A percentile compares a stretch with the other conserved stretches of the same genome.
Conservation (phyloP, 2,888 invertebrate species). For the Pasiphila rectangulata region DNA sequence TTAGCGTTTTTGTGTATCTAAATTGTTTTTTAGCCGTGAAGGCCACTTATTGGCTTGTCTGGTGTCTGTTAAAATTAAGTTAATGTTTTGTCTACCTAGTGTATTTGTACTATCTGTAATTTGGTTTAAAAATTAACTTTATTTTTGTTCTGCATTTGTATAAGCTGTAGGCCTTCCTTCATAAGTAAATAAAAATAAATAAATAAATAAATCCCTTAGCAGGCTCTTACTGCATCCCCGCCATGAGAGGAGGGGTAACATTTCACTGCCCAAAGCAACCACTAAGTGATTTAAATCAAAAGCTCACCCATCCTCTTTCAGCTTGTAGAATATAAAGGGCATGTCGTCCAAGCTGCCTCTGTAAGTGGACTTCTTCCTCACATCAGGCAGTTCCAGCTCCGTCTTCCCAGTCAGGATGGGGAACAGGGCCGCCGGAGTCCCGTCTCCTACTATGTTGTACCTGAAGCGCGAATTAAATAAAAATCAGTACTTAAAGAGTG, state of each 20-base stretch:
- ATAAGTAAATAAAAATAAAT: too few relatives aligned
- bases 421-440: conserved; percentile 92
- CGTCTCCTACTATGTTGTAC: conserved; percentile 92
- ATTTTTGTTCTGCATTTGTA: too few relatives aligned
- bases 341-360: conserved; percentile 86
- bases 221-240: too few relatives aligned
- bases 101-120: too few relatives aligned
- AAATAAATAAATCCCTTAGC: conserved; percentile 1
- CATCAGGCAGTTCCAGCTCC: conserved; percentile 93
- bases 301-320: conserved; percentile 82
- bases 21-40: too few relatives aligned
- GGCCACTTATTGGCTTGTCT: too few relatives aligned
- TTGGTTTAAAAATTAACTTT: too few relatives aligned
- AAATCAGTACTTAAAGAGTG: conserved; percentile 10
- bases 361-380: conserved; percentile 83
- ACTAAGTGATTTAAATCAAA: neutral
- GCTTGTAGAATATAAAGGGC: conserved; percentile 93
- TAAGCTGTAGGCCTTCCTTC: too few relatives aligned
- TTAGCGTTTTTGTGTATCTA: too few relatives aligned
- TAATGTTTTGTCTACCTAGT: too few relatives aligned
- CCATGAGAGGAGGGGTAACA: too few relatives aligned
- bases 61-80: too few relatives aligned
- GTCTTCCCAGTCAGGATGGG: conserved; percentile 92
- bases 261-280: neutral
- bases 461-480: conserved; percentile 38